Percentiles rank a stretch among this genome's conserved stretches.
phyloP scores from a whole-genome alignment of 1,140 invertebrate genomes.

The Antheraea mylitta region DNA sequence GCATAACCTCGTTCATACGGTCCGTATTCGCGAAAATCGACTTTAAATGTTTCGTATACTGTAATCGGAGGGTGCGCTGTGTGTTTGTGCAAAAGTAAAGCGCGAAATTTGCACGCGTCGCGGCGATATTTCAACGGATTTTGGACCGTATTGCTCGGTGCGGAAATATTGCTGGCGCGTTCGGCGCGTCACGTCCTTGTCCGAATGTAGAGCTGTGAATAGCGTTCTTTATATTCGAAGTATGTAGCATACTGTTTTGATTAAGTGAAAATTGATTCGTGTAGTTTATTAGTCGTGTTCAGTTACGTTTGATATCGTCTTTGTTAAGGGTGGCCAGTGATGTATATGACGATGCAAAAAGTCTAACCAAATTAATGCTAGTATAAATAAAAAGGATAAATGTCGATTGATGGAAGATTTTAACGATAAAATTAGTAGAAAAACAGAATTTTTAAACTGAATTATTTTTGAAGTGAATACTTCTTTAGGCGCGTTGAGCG shows the following conservation, averaged over 20 bases:
- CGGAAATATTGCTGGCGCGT: constrained; percentile 20
- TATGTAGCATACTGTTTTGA: constrained; percentile 15
- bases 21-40: constrained; percentile 22
- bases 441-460: too few species aligned
- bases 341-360: neutral
- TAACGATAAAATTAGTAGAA: too few species aligned
- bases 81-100: constrained; percentile 17
- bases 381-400: neutral
- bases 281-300: neutral
- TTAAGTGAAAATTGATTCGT: constrained; percentile 15
- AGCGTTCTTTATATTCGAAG: constrained; percentile 24
- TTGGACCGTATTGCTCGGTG: constrained; percentile 30
- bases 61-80: neutral
- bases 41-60: constrained; percentile 13
- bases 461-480: too few species aligned
- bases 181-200: constrained; percentile 14
- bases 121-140: constrained; percentile 32
- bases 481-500: too few species aligned
- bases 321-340: neutral
- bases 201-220: constrained; percentile 24
- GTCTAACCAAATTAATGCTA: neutral
- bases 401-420: too few species aligned
- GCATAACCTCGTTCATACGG: neutral
- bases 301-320: neutral
- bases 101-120: constrained; percentile 30